Evolutionary conservation across 1,140 invertebrate species (phyloP), one percentile per base, ranked within the genome.

Genomic region (Pentalonia nigronervosa): DNA sequence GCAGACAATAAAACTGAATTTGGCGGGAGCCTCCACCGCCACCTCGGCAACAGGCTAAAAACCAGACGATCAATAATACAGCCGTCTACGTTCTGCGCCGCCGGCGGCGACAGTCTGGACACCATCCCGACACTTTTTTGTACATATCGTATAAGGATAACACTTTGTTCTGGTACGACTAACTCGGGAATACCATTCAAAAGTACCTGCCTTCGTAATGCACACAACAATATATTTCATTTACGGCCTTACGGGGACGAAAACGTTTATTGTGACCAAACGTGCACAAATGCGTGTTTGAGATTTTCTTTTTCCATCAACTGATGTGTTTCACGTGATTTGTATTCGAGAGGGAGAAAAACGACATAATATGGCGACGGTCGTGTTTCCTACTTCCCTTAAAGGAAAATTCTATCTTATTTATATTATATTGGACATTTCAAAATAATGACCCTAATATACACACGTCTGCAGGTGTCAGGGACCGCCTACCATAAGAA

Each of bases 61-160:
- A 84, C 91, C 76, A 56, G 91, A 83, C 91, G 91, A 93, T 93
- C 91, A 93, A 93, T 93, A 93, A 93, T 50, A 47, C n/a, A 91
- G 81, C 91, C 91, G 91, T 86, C 81, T 86, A 84, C 90, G 45
- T 47, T 47, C 45, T 50, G 90, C 76, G 76, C 67, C 60, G 30
- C 21, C 67, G 76, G 47, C 81, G 81, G 91, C 91, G 91, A 93
- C 91, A 56, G 91, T 93, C 91, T 93, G 91, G 91, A 84, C 91
- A 93, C 81, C 91, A 45, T 92, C 91, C 91, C 67, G 91, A 53
- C 91, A 67, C 67, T 92, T 83, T 91, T 81, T 81, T 76, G n/a
- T 47, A 34, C 60, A 91, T 36, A 91, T 34, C 56, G 41, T 76
- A 76, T 23, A 91, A 91, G 14, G 45, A 91, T 76, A 91, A 76